Evolutionary conservation across 2,888 invertebrate genomes (phyloP), one percentile per base, ranked within the genome.

Genomic region (Branchipolynoe longqiensis): DNA sequence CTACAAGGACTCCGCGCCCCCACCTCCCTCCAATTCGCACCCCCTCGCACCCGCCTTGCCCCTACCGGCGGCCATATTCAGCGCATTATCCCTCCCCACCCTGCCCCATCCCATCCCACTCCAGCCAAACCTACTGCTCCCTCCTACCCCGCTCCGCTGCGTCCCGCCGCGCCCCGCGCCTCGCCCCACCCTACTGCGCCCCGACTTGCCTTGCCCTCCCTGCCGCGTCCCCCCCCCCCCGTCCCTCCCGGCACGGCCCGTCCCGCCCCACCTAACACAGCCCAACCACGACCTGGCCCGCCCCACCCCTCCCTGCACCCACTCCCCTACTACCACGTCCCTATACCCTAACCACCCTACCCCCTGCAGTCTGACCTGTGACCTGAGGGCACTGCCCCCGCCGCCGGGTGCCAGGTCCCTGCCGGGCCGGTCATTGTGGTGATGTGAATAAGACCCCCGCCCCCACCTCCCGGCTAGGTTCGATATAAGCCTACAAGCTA

Each of bases 391-490:
- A 12, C 69, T 38, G 22, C n/a, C 62, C 25, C 62, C n/a, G n/a
- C n/a, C n/a, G n/a, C n/a, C n/a, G n/a, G n/a, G n/a, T n/a, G 31
- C 62, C 62, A 62, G 62, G 31, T n/a, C 14, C 3, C 28, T 31
- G 25, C n/a, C 38, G 8, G 14, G 38, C 36, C 33, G 69, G 69
- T 69, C 69, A 38, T 69, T 38, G 69, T 69, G 69, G 18, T 14
- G 69, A 18, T 69, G 33, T 69, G 69, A 69, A 69, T 69, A 69
- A 69, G 69, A 22, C 1, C 69, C 69, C 36, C 69, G 14, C 36
- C 18, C n/a, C n/a, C n/a, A n/a, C n/a, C n/a, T n/a, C n/a, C n/a
- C n/a, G n/a, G n/a, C n/a, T n/a, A n/a, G 36, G 69, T 18, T 69
- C 69, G 36, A 69, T 69, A 69, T 36, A 69, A 69, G 69, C 69